phyloP scores from a whole-genome alignment of 2,888 invertebrate species.

The Heliconius aoede region DNA sequence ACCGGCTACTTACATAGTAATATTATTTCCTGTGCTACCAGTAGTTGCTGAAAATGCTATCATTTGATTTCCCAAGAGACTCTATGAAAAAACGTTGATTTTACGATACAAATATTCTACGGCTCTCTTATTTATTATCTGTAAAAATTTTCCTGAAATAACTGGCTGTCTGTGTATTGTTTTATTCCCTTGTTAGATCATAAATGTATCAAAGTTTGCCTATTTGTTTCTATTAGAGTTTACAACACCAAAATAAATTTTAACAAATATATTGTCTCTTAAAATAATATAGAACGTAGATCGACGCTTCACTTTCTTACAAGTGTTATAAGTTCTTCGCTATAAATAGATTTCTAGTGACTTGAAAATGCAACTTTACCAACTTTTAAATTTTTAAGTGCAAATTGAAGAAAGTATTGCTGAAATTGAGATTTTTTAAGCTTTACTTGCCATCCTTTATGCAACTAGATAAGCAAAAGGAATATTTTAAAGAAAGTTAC shows the following conservation, averaged over 20 bases:
- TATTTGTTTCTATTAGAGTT: conserved; percentile 2
- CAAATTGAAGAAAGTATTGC: too few species aligned
- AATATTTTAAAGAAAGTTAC: too few species aligned
- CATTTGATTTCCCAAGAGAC: conserved; percentile 72
- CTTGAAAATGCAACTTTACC: background rate
- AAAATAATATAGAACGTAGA: background rate
- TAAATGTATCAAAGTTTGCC: background rate
- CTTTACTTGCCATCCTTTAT: too few species aligned
- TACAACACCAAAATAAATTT: conserved; percentile 2
- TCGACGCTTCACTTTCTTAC: background rate
- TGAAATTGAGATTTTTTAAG: too few species aligned
- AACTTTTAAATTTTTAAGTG: background rate
- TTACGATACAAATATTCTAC: conserved; percentile 41
- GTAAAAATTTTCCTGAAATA: conserved; percentile 17
- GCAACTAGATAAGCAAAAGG: too few species aligned
- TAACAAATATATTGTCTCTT: background rate
- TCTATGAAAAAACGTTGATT: conserved; percentile 59
- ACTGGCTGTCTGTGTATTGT: conserved; percentile 2
- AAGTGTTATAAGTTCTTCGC: background rate
- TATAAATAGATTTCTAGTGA: background rate
- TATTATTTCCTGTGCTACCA: conserved; percentile 58
- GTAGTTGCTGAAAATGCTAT: conserved; percentile 59
- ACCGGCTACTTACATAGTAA: conserved; percentile 64
- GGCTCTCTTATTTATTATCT: conserved; percentile 27
- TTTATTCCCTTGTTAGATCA: conserved; percentile 11